Evolutionary conservation across 2,113 vertebrate species (phyloP).

Genomic region (Morone chrysops): DNA sequence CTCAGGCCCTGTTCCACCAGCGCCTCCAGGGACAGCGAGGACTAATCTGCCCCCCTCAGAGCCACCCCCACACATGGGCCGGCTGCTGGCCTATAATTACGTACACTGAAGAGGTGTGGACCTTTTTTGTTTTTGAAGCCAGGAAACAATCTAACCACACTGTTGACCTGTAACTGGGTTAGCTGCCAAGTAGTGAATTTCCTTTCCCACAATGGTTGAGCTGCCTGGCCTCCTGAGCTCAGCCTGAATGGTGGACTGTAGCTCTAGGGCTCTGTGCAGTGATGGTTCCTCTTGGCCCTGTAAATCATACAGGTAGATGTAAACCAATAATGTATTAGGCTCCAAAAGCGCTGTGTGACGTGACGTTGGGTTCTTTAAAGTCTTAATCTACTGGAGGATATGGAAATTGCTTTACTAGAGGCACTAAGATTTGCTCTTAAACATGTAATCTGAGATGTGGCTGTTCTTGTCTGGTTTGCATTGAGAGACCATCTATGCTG

Average conservation of each 20-base stretch:
- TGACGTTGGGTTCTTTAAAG: conserved; percentile 16
- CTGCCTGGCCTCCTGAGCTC: background rate
- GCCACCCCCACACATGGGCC: conserved; percentile 4
- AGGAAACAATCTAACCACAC: conserved; percentile 63
- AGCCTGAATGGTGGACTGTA: conserved; percentile 25
- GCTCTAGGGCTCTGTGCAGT: conserved; percentile 4
- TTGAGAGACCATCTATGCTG: conserved; percentile 25
- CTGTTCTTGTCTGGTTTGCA: conserved; percentile 56
- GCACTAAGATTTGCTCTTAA: conserved; percentile 34
- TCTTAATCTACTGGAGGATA: conserved; percentile 31
- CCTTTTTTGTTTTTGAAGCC: conserved; percentile 54
- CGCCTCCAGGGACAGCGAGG: conserved; percentile 46
- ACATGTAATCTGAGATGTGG: conserved; percentile 52
- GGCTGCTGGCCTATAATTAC: conserved; percentile 36
- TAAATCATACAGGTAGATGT: conserved; percentile 26
- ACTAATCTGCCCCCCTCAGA: conserved; percentile 43
- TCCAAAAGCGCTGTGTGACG: background rate
- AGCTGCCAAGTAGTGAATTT: conserved; percentile 54
- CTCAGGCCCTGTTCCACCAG: conserved; percentile 50
- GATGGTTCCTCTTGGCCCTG: conserved; percentile 5
- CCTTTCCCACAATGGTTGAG: conserved; percentile 53
- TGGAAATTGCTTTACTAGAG: conserved; percentile 25
- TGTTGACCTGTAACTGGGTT: conserved; percentile 61
- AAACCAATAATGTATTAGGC: conserved; percentile 20
- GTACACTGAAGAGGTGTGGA: conserved; percentile 49